Evolutionary conservation across 2,888 invertebrate genomes (phyloP), one percentile per base, ranked within the genome.

Genomic region (Acrocyrtus sp.): DNA sequence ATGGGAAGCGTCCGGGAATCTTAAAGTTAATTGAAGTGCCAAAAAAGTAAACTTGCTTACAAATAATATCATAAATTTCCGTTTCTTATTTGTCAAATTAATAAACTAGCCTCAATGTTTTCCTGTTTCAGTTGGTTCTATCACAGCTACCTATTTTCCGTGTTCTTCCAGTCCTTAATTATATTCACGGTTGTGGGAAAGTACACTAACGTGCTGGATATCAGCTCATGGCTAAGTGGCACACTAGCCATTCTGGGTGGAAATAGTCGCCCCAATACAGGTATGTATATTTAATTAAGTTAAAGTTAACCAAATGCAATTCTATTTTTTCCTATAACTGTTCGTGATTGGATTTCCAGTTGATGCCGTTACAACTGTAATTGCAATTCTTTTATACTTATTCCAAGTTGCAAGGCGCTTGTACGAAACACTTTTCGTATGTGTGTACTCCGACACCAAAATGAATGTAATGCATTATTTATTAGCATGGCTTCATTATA

Each of bases 381-480:
- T 92, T 34, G 90, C 89, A 0, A 83, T 89, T 45, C 78, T 85
- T 1, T 84, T 95, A 19, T 83, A 94, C 0, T 88, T 88, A 0
- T 74, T 92, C 24, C 95, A 95, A 83, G 90, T 91, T 75, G 85
- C 86, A 57, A 87, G 93, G 78, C 87, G 96, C 77, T 88, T 91
- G 73, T 94, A 93, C 82, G 96, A 96, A 85, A 91, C 93, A 0
- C 88, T 90, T 80, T 92, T 85, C 82, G 85, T 96, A 26, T 94
- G 91, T 83, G 89, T 96, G 22, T 96, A 92, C 83, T 93, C 94
- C 0, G 86, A 90, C 62, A 89, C 90, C 66, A 90, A 88, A 83
- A 95, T 96, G 83, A 93, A 94, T 83, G 78, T 94, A 0, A 84
- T 87, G 0, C 93, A 94, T 83, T 96, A 95, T 82, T 65, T 90